Evolutionary conservation across 2,113 vertebrate genomes (phyloP).

Genomic region (Ictalurus punctatus): DNA sequence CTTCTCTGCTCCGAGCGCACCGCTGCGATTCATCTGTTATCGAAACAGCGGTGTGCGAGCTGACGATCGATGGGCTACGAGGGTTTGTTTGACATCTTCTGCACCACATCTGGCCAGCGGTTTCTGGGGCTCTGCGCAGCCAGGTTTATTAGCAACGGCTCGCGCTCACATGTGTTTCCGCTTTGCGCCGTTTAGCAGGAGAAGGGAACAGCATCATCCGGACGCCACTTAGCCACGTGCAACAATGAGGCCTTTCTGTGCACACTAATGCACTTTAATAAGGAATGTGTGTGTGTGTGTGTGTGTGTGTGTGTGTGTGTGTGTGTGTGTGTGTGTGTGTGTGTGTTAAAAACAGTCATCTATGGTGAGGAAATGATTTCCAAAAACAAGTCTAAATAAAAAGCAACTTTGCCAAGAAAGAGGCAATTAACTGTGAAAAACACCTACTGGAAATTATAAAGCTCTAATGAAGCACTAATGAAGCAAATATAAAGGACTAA

Average conservation of each 20-base stretch:
- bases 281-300: conserved; percentile 64
- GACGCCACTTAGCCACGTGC: conserved; percentile 69
- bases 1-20: conserved; percentile 44
- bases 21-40: conserved; percentile 60
- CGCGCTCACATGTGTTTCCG: conserved; percentile 75
- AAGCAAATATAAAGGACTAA: too few relatives aligned
- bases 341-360: conserved; percentile 54
- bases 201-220: conserved; percentile 73
- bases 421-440: conserved; percentile 44
- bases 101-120: conserved; percentile 76
- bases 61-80: conserved; percentile 57
- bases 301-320: conserved; percentile 36
- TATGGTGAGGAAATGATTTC: conserved; percentile 62
- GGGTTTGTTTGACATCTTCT: conserved; percentile 76
- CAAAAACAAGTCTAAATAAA: conserved; percentile 57
- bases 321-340: too few relatives aligned
- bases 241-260: conserved; percentile 78
- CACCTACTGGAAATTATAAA: conserved; percentile 8
- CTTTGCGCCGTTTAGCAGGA: conserved; percentile 65
- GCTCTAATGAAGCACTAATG: neutral
- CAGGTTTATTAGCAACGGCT: conserved; percentile 77
- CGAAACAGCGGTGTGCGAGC: conserved; percentile 53
- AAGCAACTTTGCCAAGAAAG: conserved; percentile 53
- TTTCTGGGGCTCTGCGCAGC: conserved; percentile 60
- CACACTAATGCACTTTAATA: conserved; percentile 66